Evolutionary conservation across 2,797 vertebrate species (phyloP), one percentile per base, ranked within the genome.

Genomic region (Malacoctenus gilli): DNA sequence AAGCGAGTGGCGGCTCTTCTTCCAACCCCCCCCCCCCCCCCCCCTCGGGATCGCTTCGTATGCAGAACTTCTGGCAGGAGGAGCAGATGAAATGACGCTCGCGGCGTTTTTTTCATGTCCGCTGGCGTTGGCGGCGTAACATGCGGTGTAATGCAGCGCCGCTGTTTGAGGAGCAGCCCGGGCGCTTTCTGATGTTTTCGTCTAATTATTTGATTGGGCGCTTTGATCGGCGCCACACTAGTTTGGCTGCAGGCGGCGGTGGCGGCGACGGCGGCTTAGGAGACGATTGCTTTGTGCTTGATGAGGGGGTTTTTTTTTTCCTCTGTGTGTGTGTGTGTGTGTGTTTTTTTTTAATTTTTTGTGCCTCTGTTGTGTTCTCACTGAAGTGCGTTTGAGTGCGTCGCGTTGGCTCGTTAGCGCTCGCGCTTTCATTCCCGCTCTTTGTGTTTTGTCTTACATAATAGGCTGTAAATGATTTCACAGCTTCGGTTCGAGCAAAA

Each of bases 141-240:
- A 22, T 28, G 67, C 8, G 43, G 9, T 51, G 38, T 46, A 41
- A 44, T 41, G 54, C 22, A 35, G 59, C 54, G 30, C 2, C 15
- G 65, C 56, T 51, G 72, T 68, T 67, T 59, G 53, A 41, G 25
- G 61, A 72, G 59, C 72, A 12, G 12, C 32, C 4, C 36, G 75
- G 51, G 44, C 18, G 54, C 52, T 70, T 82, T 72, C 23, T 82
- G 63, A 85, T 65, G 68, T 81, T 73, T 73, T 65, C 63, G 57
- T 79, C 63, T 83, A 81, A 84, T 88, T 82, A 77, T 84, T 85
- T 86, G 85, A 82, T 85, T 86, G 74, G 82, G 61, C 2, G 61
- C 85, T 90, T 88, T 87, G 85, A 89, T 86, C 78, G 61, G 16
- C 1, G 25, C 53, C 49, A 49, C 77, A 77, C 50, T 79, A 44